Evolutionary conservation across 2,797 vertebrate species (phyloP).

Genomic region (Cyprinodon diabolis): DNA sequence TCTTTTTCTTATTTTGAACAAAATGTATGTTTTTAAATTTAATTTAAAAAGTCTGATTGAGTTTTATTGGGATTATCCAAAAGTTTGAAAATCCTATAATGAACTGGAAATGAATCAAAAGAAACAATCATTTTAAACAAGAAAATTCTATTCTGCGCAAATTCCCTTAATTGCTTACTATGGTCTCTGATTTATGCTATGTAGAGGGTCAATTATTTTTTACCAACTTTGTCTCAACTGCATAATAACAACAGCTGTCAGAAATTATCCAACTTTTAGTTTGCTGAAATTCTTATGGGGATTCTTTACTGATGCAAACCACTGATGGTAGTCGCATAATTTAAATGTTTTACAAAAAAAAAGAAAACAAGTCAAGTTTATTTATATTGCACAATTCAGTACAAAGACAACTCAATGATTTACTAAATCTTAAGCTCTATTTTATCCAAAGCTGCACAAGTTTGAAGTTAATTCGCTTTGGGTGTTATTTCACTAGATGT

Average conservation of each 20-base stretch:
- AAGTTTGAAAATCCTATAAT: too few relatives aligned
- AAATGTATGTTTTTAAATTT: too few relatives aligned
- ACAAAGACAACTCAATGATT: too few relatives aligned
- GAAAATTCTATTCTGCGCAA: neutral
- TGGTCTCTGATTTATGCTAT: neutral
- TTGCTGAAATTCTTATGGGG: neutral
- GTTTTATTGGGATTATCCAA: too few relatives aligned
- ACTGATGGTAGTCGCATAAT: neutral
- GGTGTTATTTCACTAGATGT: neutral
- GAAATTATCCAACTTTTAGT: neutral
- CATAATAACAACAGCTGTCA: neutral
- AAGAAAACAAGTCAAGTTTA: neutral
- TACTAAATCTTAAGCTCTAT: slow-evolving; percentile 1
- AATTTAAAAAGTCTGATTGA: too few relatives aligned
- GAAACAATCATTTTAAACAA: neutral
- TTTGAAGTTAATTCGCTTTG: slow-evolving; percentile 3
- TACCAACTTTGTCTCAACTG: neutral
- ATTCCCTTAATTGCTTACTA: neutral
- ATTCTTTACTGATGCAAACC: neutral
- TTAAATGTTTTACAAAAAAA: neutral
- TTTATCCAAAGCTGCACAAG: neutral
- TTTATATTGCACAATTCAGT: too few relatives aligned
- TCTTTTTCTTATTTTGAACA: too few relatives aligned
- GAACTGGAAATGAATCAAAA: neutral
- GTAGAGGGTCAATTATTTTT: neutral